These are phyloP conservation scores for Pocillopora verrucosa DNA, from an alignment of 64 coral and sea anemone genomes.

Conservation along the genomic window DNA sequence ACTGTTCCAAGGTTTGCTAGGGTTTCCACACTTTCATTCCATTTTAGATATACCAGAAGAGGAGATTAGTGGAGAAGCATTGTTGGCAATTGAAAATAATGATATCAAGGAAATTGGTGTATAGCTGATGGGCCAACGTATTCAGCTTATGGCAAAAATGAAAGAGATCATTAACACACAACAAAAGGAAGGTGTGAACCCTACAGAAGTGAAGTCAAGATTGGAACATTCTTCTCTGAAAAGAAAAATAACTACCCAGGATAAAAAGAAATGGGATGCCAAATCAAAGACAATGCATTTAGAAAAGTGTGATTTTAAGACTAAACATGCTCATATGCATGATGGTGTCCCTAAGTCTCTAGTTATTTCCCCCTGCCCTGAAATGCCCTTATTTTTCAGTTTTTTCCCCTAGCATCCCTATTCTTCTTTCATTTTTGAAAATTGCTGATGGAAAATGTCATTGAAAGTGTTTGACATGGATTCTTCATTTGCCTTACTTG, in stretches of 20 bases:
- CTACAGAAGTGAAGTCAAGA: not conserved
- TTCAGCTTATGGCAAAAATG: constrained; percentile 23
- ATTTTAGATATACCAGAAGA: not conserved
- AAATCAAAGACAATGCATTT: constrained; percentile 15
- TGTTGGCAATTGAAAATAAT: constrained; percentile 13
- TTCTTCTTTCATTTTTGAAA: no score
- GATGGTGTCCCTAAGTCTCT: no score
- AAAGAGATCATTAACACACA: not conserved
- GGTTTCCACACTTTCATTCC: not conserved
- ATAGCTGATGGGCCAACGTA: constrained; percentile 7
- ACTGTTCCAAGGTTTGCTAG: not conserved
- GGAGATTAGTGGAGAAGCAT: constrained; percentile 15
- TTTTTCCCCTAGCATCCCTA: no score
- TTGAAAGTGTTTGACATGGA: no score
- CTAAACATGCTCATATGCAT: not conserved
- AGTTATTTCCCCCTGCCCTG: no score
- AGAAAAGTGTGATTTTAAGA: constrained; percentile 11
- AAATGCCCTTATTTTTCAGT: no score
- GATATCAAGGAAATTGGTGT: constrained; percentile 8
- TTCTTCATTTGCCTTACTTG: no score
- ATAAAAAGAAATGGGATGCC: constrained; percentile 15
- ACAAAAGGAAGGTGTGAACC: constrained; percentile 11
- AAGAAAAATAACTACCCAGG: not conserved
- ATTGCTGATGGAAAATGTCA: no score
- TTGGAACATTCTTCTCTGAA: not conserved